A percentile compares a stretch with the other conserved stretches of the same genome.
Conservation (phyloP, 2,888 invertebrate genomes). For the Hemaris fuciformis region DNA sequence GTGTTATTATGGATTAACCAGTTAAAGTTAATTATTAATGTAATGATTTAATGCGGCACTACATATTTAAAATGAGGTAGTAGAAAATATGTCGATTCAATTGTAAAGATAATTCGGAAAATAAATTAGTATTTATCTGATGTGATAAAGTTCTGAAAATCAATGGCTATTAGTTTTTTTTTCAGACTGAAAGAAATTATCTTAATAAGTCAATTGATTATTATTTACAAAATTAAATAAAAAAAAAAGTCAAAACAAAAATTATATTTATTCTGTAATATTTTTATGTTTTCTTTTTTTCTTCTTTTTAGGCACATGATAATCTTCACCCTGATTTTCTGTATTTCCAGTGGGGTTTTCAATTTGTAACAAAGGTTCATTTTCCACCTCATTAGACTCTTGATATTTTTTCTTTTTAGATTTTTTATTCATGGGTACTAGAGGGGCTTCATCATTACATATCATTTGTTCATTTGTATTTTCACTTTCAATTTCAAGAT, state of each 20-base stretch:
- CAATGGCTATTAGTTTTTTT: too few relatives aligned
- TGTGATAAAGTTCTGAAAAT: too few relatives aligned
- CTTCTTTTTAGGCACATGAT: slow-evolving; percentile 57
- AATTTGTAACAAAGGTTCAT: slow-evolving; percentile 14
- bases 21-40: too few relatives aligned
- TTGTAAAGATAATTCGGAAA: too few relatives aligned
- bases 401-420: slow-evolving; percentile 31
- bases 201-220: too few relatives aligned
- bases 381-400: slow-evolving; percentile 21
- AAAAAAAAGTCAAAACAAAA: background rate
- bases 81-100: too few relatives aligned
- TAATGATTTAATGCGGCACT: too few relatives aligned
- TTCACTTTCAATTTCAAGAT: background rate
- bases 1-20: too few relatives aligned
- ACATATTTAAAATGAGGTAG: too few relatives aligned
- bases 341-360: background rate
- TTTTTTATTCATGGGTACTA: slow-evolving; percentile 35
- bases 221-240: background rate
- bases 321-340: slow-evolving; percentile 27
- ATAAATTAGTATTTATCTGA: too few relatives aligned
- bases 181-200: too few relatives aligned
- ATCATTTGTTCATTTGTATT: background rate
- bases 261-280: background rate
- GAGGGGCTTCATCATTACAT: background rate
- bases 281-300: slow-evolving; percentile 59